Conservation (phyloP, 2,113 vertebrate genomes). For the Bufo gargarizans region DNA sequence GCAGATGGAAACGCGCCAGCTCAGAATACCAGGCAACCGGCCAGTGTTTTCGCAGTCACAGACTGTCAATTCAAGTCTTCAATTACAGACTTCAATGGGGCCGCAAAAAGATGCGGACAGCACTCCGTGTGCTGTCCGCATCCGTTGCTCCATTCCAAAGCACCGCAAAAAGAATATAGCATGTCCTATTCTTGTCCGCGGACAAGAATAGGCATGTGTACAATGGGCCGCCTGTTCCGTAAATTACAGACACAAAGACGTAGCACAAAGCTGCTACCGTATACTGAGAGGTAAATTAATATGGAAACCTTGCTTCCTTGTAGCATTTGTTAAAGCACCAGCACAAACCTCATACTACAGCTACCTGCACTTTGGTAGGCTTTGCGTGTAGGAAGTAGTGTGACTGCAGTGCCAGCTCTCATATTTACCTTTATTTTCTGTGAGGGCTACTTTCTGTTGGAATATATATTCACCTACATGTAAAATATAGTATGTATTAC, state of each 20-base stretch:
- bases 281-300: background rate
- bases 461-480: too few species aligned
- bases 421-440: background rate
- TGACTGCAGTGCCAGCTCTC: background rate
- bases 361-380: background rate
- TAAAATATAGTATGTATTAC: too few species aligned
- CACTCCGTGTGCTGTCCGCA: too few species aligned
- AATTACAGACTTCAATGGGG: background rate
- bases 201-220: too few species aligned
- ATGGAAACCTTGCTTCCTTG: background rate
- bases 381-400: background rate
- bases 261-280: too few species aligned
- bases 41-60: background rate
- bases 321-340: background rate
- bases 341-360: background rate
- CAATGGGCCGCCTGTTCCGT: too few species aligned
- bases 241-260: too few species aligned
- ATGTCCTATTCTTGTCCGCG: too few species aligned
- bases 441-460: too few species aligned
- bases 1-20: background rate
- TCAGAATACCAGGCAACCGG: background rate
- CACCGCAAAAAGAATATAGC: too few species aligned
- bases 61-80: background rate
- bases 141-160: too few species aligned
- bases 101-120: too few species aligned